Evolutionary conservation across 2,888 invertebrate genomes (phyloP), one percentile per base, ranked within the genome.

Genomic region (Cheilosia urbana): DNA sequence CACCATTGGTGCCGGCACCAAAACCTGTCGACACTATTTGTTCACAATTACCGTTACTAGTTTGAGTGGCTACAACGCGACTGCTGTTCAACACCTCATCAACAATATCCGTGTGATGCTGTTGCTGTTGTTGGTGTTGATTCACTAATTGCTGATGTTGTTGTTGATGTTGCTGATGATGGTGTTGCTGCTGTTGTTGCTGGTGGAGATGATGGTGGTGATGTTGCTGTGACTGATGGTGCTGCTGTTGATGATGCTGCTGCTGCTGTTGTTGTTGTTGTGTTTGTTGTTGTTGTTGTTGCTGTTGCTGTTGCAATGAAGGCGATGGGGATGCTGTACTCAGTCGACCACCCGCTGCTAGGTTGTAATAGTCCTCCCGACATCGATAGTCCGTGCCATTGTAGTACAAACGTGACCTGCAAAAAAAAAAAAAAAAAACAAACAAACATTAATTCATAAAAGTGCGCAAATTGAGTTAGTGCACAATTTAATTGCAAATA

Each of bases 341-440:
- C 42, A 89, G 75, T 21, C 89, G 87, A n/a, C 88, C 89, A 19
- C 77, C 87, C 58, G 85, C 88, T 75, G 89, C 90, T 34, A 88
- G 78, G 27, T 89, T 82, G 88, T 91, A 92, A 81, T 90, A 92
- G 87, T 92, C 92, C 69, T 92, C 92, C 24, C 91, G 90, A 83
- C 91, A 91, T 89, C 91, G 90, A 66, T 89, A 91, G 87, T 92
- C 92, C 51, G 90, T 89, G 30, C 90, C 90, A 73, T 90, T 91
- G 84, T 91, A 92, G 89, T 90, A 91, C 80, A 92, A 87, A 53
- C 91, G 92, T 71, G 92, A 91, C 87, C 92, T 92, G 68, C 13
- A 87, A 87, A 79, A 45, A 60, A 58, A 45, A 58, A 37, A 58
- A 58, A 40, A n/a, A 30, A 30, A 2, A 30, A 30, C 21, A n/a